Evolutionary conservation across 2,888 invertebrate species (phyloP), one percentile per base, ranked within the genome.

Genomic region (Celastrina argiolus): DNA sequence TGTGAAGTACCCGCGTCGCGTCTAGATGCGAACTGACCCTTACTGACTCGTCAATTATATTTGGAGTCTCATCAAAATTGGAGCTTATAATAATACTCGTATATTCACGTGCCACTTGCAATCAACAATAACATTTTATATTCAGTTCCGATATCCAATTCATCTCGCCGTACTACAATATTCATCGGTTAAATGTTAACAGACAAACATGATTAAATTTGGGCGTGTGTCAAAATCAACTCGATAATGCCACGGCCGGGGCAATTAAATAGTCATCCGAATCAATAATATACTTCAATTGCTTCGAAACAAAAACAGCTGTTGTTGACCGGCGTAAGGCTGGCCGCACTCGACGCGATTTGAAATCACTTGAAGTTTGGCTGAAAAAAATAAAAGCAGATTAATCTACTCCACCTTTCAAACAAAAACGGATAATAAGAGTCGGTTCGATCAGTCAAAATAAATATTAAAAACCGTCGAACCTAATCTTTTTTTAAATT

Each of bases 221-320:
- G 16, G 34, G 16, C 16, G 34, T 65, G 22, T 45, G 64, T 56
- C 36, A 65, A 56, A 65, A 65, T 65, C 36, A 36, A 42, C 45
- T 69, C 67, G 65, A 70, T 70, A 67, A 72, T 70, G 70, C 42
- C 69, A 51, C 61, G 58, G 63, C 39, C 22, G 66, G 61, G 58
- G 26, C 42, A 68, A 68, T 72, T 70, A 72, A 70, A 68, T 68
- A 70, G 67, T 70, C 69, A 73, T 70, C 68, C 59, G 64, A 61
- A 68, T 68, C 69, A 69, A 70, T 70, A 69, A 69, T 68, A 58
- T 26, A 45, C 64, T 26, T 51, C 65, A 69, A 70, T 72, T 72
- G 71, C 68, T 69, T 70, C 69, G 68, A 61, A 56, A 45, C 63
- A 41, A 59, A 67, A 67, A 65, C 67, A 65, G 64, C 51, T 59